Conservation (phyloP, 2,113 vertebrate species). For the Tupaia chinensis region DNA sequence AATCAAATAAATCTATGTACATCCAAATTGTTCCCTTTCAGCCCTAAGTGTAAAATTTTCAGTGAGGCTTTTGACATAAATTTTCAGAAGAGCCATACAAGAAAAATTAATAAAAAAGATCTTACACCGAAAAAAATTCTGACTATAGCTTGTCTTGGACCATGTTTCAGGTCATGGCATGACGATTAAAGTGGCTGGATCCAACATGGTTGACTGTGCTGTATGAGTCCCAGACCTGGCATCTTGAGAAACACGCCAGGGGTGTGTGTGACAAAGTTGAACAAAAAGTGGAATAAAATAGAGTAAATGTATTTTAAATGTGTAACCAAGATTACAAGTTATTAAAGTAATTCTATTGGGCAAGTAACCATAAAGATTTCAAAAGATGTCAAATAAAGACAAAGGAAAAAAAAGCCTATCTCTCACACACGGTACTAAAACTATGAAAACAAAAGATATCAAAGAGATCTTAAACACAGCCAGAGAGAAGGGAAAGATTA, state of each 20-base stretch:
- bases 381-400: background rate
- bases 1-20: slow-evolving; percentile 16
- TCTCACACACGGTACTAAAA: background rate
- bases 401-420: background rate
- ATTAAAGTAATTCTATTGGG: background rate
- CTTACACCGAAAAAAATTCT: background rate
- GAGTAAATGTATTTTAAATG: background rate
- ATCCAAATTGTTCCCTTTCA: background rate
- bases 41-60: background rate
- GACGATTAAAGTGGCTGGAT: too few relatives aligned
- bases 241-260: too few relatives aligned
- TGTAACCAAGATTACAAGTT: background rate
- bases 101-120: background rate
- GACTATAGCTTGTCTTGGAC: background rate
- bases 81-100: slow-evolving; percentile 44
- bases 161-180: background rate
- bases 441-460: background rate
- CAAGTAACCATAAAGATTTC: background rate
- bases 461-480: background rate
- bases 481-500: background rate
- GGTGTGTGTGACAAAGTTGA: too few relatives aligned
- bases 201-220: too few relatives aligned
- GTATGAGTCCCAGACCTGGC: too few relatives aligned
- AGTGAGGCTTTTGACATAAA: background rate
- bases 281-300: background rate